phyloP scores from a whole-genome alignment of 1,140 invertebrate species.

The Drosophila lowei region DNA sequence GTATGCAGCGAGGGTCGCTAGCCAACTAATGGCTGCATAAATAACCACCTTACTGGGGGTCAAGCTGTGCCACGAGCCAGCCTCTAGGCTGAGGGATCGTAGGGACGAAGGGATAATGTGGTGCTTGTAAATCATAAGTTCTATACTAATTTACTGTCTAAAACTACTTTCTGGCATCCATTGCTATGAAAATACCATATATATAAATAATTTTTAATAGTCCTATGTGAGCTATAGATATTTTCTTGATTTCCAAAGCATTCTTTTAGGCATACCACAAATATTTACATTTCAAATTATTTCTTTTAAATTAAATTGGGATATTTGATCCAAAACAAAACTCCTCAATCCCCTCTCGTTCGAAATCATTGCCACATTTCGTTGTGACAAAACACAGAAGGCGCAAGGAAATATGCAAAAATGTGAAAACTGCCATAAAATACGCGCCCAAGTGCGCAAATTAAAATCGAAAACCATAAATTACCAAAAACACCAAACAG shows the following conservation, averaged over 20 bases:
- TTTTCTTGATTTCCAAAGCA: no score
- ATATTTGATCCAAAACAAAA: background rate
- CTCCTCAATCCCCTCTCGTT: conserved; percentile 26
- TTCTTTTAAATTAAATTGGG: no score
- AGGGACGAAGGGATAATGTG: no score
- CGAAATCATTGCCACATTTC: conserved; percentile 51
- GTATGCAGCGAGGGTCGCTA: conserved; percentile 29
- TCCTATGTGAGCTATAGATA: no score
- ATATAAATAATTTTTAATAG: no score
- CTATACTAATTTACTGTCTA: no score
- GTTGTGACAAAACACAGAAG: conserved; percentile 54
- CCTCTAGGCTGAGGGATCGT: no score
- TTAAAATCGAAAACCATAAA: conserved; percentile 78
- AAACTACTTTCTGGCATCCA: no score
- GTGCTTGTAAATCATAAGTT: no score
- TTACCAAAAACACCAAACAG: conserved; percentile 35
- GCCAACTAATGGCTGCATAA: background rate
- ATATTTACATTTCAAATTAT: background rate
- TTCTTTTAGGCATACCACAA: background rate
- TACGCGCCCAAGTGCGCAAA: conserved; percentile 63
- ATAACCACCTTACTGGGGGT: background rate
- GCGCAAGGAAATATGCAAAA: conserved; percentile 48
- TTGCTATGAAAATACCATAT: no score
- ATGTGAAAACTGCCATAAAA: conserved; percentile 55
- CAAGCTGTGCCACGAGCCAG: no score